Base-by-base conservation (phyloP, 2,113 vertebrate genomes). In the Channa maculata region DNA sequence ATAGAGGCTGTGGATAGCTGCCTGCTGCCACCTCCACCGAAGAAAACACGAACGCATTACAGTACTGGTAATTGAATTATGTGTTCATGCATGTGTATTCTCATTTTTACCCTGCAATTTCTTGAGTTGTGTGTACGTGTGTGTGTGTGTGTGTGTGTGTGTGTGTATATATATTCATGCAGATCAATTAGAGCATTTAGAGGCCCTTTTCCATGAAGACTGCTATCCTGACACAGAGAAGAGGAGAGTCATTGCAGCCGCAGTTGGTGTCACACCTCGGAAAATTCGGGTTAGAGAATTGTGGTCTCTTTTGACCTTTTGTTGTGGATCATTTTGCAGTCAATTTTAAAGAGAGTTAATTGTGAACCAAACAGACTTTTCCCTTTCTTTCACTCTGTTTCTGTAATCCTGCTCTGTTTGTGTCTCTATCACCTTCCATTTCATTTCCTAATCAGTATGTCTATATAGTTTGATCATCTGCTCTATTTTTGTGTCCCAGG, bases 191-290 rank as follows among this genome's bases (percentile, higher is more conserved):
- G 95, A 95, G 86, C 93, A 96, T 86, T 71, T 99, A 79, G 97
- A 99, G 83, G 91, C 83, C 45, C 67, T 95, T 46, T 99, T 99
- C 86, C 93, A 96, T 53, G 96, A 97, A 34, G 98, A 99, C 69
- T 97, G 96, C 85, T 99, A 99, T 54, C 98, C 98, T 0, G 97
- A 99, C 10, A 93, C 86, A 0, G 98, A 98, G 36, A 98, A 95
- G 86, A 95, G 97, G 68, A 95, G 86, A 34, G 92, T 95, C 81
- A 97, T 99, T 0, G 96, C 98, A 2, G 92, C 94, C 14, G 87
- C 90, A 0, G 93, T 99, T 61, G 96, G 97, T 5, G 97, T 99
- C 43, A 96, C 96, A 0, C 96, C 98, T 8, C 97, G n/a, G n/a
- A n/a, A n/a, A n/a, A n/a, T n/a, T n/a, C n/a, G n/a, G n/a, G n/a